A percentile compares a stretch with the other conserved stretches of the same genome.
These are phyloP conservation scores for Pampusana beccarii DNA, from an alignment of 2,113 vertebrate species.

Conservation along the genomic window DNA sequence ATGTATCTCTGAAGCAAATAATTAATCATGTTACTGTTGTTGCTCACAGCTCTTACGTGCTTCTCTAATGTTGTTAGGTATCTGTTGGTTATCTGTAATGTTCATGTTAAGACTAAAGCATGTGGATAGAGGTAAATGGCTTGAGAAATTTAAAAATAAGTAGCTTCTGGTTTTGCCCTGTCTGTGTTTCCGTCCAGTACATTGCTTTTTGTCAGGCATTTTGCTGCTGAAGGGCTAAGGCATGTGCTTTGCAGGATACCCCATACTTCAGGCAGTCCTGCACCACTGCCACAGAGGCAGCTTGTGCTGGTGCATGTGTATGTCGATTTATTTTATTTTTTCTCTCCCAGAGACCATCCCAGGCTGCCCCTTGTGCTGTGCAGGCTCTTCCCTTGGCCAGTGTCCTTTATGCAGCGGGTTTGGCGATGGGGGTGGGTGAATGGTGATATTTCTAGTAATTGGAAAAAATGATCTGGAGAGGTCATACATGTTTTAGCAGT, in stretches of 20 bases:
- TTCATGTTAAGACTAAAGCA: neutral
- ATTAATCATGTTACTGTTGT: neutral
- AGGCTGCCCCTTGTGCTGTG: accelerated
- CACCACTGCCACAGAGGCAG: accelerated
- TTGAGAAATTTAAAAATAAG: neutral
- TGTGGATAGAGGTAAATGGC: neutral
- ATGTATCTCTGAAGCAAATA: neutral
- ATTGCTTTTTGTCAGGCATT: neutral
- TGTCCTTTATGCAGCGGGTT: accelerated
- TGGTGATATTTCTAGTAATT: neutral
- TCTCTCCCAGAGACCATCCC: neutral
- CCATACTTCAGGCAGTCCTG: accelerated
- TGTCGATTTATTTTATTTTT: accelerated
- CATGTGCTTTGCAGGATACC: neutral
- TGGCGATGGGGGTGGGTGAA: neutral
- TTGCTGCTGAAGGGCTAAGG: neutral
- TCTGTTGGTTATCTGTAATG: neutral
- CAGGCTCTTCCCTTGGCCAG: neutral
- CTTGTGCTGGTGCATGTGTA: accelerated
- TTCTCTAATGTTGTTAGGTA: neutral
- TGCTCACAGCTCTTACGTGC: neutral
- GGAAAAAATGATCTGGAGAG: neutral
- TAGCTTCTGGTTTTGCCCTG: neutral
- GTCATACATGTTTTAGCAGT: neutral
- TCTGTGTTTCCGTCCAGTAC: neutral